A percentile compares a stretch with the other conserved stretches of the same genome.
Evolutionary conservation across 2,888 invertebrate genomes (phyloP).

Genomic region (Spatulosminthurus flaviceps): DNA sequence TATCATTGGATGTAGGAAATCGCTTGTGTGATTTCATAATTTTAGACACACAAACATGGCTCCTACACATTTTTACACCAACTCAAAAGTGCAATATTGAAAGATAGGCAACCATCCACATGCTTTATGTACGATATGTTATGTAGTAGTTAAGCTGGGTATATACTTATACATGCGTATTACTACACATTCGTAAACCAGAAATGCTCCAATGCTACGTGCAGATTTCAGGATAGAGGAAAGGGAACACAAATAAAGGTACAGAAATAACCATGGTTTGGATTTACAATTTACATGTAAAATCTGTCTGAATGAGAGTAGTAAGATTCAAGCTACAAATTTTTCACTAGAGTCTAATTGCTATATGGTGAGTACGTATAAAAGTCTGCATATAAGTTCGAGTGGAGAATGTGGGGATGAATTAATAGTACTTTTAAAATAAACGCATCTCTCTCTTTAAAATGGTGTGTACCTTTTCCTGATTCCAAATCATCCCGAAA

Average conservation of each 20-base stretch:
- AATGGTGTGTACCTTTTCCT: not conserved
- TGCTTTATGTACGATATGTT: not conserved
- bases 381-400: too few relatives aligned
- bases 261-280: not conserved
- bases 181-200: not conserved
- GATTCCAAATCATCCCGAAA: not conserved
- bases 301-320: too few relatives aligned
- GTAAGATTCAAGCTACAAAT: too few relatives aligned
- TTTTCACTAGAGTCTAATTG: too few relatives aligned
- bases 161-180: too few relatives aligned
- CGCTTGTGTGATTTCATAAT: not conserved
- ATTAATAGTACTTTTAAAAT: constrained; percentile 8
- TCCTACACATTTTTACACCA: not conserved
- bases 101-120: not conserved
- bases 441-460: not conserved
- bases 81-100: constrained; percentile 4
- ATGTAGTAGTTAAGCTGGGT: not conserved
- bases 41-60: not conserved
- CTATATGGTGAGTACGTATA: too few relatives aligned
- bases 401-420: not conserved
- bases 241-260: not conserved
- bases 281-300: not conserved
- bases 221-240: not conserved
- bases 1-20: not conserved
- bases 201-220: not conserved